These are phyloP conservation scores for Aplidium turbinatum DNA, from an alignment of 23 tunicate genomes.

Conservation along the genomic window DNA sequence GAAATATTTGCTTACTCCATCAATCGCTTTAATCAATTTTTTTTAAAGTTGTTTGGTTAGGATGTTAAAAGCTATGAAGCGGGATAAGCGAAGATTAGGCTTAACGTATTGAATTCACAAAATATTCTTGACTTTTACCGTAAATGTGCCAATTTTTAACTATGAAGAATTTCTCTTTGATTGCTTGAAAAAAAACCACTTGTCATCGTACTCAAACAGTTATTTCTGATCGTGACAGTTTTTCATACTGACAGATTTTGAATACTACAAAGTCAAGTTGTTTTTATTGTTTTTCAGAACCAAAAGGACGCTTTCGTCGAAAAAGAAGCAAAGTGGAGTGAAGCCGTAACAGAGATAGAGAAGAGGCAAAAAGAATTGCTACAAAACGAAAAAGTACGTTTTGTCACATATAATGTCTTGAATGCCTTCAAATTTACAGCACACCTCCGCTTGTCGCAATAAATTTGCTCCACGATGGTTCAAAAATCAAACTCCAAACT, in stretches of 20 bases:
- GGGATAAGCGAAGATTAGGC: no score
- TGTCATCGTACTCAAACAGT: neutral
- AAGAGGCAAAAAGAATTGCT: constrained; percentile 53
- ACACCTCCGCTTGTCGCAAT: neutral
- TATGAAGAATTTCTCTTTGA: no score
- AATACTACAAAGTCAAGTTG: neutral
- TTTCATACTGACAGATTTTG: neutral
- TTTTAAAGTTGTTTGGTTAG: no score
- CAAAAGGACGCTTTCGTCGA: constrained; percentile 31
- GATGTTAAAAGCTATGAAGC: no score
- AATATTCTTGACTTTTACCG: no score
- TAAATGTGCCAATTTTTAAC: no score
- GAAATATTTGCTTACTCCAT: no score
- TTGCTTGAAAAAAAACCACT: no score
- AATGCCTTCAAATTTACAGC: neutral
- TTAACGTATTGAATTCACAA: no score
- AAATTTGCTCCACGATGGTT: neutral
- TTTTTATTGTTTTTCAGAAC: constrained; percentile 11
- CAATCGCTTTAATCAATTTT: no score
- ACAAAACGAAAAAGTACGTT: constrained; percentile 50
- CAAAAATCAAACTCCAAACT: no score
- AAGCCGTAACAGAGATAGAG: constrained; percentile 50
- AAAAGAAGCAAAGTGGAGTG: constrained; percentile 65
- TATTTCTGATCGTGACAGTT: neutral
- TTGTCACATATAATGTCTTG: neutral